Evolutionary conservation across 2,797 vertebrate genomes (phyloP).

Genomic region (Pempheris klunzingeri): DNA sequence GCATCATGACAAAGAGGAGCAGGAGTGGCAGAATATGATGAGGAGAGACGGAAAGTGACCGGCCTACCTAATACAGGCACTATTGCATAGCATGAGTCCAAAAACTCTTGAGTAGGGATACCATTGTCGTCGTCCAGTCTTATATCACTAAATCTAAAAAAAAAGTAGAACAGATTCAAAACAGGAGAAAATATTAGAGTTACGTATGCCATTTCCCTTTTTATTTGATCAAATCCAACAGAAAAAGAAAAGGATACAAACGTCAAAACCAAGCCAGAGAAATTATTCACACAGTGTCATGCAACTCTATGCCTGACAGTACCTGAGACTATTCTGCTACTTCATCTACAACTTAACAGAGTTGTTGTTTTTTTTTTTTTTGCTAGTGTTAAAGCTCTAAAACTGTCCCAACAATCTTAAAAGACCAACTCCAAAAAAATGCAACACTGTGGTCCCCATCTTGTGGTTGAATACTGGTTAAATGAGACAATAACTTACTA

Average conservation of each 20-base stretch:
- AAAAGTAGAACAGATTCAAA: conserved; percentile 81
- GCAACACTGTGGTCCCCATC: conserved; percentile 2
- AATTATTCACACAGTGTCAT: conserved; percentile 69
- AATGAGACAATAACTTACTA: conserved; percentile 15
- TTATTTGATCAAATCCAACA: conserved; percentile 83
- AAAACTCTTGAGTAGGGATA: conserved; percentile 97
- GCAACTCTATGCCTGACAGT: conserved; percentile 56
- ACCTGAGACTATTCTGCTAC: conserved; percentile 60
- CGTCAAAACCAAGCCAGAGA: conserved; percentile 65
- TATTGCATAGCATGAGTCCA: conserved; percentile 99
- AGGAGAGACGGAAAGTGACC: conserved; percentile 67
- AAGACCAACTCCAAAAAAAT: conserved; percentile 31
- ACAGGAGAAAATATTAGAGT: conserved; percentile 77
- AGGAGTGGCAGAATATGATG: conserved; percentile 42
- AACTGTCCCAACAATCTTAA: neutral
- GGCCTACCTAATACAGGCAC: conserved; percentile 97
- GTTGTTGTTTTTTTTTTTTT: conserved; percentile 6
- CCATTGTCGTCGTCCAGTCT: conserved; percentile 94
- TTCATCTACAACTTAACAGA: conserved; percentile 39
- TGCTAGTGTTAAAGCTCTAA: neutral
- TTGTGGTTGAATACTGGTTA: conserved; percentile 44
- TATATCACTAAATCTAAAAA: conserved; percentile 97
- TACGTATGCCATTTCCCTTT: conserved; percentile 61
- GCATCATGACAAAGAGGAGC: conserved; percentile 31
- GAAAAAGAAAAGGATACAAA: conserved; percentile 73